Conservation (phyloP, 2,797 vertebrate genomes). For the Scarus forsteni region DNA sequence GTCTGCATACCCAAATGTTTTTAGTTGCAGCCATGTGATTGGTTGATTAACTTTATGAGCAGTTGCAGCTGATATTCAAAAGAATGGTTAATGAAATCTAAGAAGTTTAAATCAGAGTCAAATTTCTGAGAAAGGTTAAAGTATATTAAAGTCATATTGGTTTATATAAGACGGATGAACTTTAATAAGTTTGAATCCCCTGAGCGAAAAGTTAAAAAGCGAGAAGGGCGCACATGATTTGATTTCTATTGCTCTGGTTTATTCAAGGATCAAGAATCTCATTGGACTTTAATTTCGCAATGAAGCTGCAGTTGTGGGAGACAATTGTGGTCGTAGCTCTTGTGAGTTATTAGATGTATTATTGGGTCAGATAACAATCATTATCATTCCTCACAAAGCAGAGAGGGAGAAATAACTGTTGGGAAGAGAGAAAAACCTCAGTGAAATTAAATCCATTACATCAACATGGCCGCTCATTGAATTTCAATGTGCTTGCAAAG, state of each 20-base stretch:
- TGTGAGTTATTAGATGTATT: constrained; percentile 43
- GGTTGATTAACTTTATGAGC: too few relatives aligned
- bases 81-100: too few relatives aligned
- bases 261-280: constrained; percentile 5
- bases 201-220: background rate
- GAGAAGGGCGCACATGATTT: constrained; percentile 1
- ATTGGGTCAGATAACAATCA: constrained; percentile 25
- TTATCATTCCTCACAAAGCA: constrained; percentile 35
- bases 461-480: constrained; percentile 31
- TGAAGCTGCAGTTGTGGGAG: constrained; percentile 9
- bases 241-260: background rate
- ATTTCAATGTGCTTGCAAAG: constrained; percentile 50
- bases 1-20: too few relatives aligned
- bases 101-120: too few relatives aligned
- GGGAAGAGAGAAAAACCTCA: background rate
- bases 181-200: constrained; percentile 1
- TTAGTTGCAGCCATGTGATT: too few relatives aligned
- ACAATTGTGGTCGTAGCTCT: constrained; percentile 15
- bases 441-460: constrained; percentile 50
- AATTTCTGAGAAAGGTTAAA: too few relatives aligned
- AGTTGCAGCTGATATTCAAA: too few relatives aligned
- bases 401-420: constrained; percentile 26
- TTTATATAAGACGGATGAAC: constrained; percentile 1
- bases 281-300: constrained; percentile 1
- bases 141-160: background rate